Evolutionary conservation across 2,888 invertebrate genomes (phyloP).

Genomic region (Trichacis sp.): DNA sequence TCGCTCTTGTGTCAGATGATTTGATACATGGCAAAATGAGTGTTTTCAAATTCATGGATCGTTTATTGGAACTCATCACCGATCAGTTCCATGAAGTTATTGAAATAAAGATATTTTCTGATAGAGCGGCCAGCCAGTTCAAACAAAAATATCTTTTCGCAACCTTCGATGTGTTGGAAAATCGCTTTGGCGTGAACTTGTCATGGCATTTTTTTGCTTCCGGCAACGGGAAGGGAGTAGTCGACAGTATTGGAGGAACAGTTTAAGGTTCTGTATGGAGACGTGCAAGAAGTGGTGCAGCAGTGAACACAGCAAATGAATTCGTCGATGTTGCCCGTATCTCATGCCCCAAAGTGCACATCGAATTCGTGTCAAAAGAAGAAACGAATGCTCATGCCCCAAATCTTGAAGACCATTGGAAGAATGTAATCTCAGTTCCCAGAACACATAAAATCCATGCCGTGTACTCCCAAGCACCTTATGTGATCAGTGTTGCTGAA

Average conservation of each 20-base stretch:
- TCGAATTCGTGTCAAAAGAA: neutral
- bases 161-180: neutral
- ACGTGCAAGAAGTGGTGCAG: neutral
- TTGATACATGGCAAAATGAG: neutral
- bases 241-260: neutral
- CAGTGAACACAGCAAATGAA: neutral
- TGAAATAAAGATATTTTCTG: neutral
- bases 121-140: constrained; percentile 7
- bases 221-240: constrained; percentile 1
- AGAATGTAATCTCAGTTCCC: no score
- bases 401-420: no score
- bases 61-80: neutral
- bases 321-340: neutral
- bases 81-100: neutral
- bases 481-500: no score
- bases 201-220: neutral
- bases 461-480: no score
- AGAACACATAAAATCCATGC: no score
- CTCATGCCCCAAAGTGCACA: neutral
- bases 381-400: neutral
- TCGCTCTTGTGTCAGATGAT: neutral
- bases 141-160: constrained; percentile 1
- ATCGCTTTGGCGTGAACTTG: neutral
- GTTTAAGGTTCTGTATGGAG: constrained; percentile 7
- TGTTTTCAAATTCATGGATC: neutral